These are phyloP conservation scores for Amphilophus citrinellus DNA, from an alignment of 2,113 vertebrate genomes.

Conservation along the genomic window DNA sequence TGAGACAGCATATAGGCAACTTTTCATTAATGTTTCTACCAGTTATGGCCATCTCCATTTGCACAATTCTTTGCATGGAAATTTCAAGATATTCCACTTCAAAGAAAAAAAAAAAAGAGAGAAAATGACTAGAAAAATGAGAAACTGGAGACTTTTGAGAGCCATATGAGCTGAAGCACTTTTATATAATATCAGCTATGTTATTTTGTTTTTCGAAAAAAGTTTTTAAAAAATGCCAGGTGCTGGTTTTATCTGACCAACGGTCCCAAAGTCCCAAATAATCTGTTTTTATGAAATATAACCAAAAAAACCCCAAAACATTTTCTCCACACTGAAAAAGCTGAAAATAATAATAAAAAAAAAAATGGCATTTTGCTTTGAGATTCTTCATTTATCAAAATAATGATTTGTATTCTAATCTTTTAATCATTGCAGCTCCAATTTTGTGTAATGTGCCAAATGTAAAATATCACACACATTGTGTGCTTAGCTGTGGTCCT, in stretches of 20 bases:
- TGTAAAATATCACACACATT: slow-evolving; percentile 14
- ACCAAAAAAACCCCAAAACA: not conserved
- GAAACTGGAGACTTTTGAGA: not conserved
- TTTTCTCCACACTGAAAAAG: not conserved
- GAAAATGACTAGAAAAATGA: not conserved
- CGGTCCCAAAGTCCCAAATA: not conserved
- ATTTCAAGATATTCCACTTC: not conserved
- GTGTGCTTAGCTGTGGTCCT: not conserved
- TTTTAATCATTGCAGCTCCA: slow-evolving; percentile 1
- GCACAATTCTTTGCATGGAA: slow-evolving; percentile 31
- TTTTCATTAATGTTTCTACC: slow-evolving; percentile 53
- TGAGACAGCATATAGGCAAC: slow-evolving; percentile 40
- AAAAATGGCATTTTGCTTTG: not conserved
- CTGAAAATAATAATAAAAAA: not conserved
- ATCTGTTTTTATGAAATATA: not conserved
- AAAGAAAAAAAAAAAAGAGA: not conserved
- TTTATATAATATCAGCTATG: not conserved
- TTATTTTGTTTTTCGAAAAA: not conserved
- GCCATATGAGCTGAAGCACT: slow-evolving; percentile 2
- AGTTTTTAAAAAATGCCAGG: not conserved
- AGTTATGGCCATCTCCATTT: slow-evolving; percentile 47
- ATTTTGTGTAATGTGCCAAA: not conserved
- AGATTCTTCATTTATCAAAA: not conserved
- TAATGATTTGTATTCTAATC: not conserved
- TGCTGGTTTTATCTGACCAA: slow-evolving; percentile 7